A percentile compares a stretch with the other conserved stretches of the same genome.
Evolutionary conservation across 2,888 invertebrate genomes (phyloP).

Genomic region (Flexamia atlantica): DNA sequence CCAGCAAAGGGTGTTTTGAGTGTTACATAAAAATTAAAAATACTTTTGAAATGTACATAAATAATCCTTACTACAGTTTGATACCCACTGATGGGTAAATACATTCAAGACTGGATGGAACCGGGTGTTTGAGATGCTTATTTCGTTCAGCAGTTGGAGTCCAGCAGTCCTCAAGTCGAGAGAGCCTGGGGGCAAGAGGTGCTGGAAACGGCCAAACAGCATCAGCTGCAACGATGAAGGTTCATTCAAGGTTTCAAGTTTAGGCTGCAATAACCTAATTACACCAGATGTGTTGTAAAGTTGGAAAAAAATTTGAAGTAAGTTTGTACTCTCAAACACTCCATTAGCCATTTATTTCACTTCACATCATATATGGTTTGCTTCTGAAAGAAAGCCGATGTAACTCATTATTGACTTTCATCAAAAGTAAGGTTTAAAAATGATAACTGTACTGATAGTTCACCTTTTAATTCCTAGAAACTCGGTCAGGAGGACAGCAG

Average conservation of each 20-base stretch:
- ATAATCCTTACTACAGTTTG: neutral
- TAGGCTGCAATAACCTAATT: too few species aligned
- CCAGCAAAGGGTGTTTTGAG: neutral
- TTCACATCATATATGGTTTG: too few species aligned
- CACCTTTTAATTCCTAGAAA: slow-evolving; percentile 24
- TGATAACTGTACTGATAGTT: neutral
- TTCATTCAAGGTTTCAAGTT: too few species aligned
- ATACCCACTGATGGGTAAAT: slow-evolving; percentile 7
- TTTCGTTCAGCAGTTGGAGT: neutral
- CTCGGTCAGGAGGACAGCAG: slow-evolving; percentile 22
- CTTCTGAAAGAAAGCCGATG: too few species aligned
- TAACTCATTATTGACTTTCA: too few species aligned
- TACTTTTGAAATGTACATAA: neutral
- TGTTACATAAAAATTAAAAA: neutral
- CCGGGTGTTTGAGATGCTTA: neutral
- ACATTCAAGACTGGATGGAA: neutral
- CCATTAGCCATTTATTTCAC: too few species aligned
- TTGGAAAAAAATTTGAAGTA: too few species aligned
- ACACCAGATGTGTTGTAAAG: too few species aligned
- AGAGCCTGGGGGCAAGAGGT: neutral
- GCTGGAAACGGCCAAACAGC: neutral
- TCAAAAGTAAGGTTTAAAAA: too few species aligned
- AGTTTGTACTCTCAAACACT: too few species aligned
- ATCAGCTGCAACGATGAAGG: slow-evolving; percentile 24
- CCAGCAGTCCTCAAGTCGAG: too few species aligned